Evolutionary conservation across 1,140 invertebrate species (phyloP).

Genomic region (Trigoniulus corallinus): DNA sequence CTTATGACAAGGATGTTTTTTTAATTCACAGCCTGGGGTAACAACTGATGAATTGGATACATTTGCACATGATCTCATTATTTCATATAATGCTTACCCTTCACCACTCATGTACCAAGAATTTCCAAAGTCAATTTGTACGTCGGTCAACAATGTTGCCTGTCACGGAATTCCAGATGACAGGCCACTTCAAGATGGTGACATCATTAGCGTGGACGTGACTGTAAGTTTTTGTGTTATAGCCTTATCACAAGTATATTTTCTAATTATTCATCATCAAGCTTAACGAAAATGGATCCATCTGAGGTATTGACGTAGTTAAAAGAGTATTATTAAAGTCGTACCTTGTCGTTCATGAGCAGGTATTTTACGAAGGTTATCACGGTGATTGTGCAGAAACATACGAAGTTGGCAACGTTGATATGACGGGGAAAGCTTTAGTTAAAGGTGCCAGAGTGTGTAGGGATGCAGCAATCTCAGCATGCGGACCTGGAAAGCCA

Average conservation of each 20-base stretch:
- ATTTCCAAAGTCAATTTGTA: constrained; percentile 88
- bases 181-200: constrained; percentile 41
- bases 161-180: constrained; percentile 90
- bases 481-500: constrained; percentile 54
- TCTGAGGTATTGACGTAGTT: neutral
- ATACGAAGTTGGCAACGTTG: constrained; percentile 63
- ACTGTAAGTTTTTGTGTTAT: constrained; percentile 25
- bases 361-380: constrained; percentile 69
- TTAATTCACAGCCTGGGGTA: constrained; percentile 46
- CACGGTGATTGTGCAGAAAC: constrained; percentile 88
- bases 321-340: neutral
- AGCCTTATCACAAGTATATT: no score
- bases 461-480: constrained; percentile 48
- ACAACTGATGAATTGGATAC: constrained; percentile 78
- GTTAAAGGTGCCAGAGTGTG: constrained; percentile 51
- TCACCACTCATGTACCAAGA: constrained; percentile 70
- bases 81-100: constrained; percentile 64
- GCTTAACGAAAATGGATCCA: neutral
- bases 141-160: constrained; percentile 84
- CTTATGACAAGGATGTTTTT: neutral
- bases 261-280: no score
- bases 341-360: constrained; percentile 15
- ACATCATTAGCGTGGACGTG: constrained; percentile 34
- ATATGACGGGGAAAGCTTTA: constrained; percentile 47
- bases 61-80: constrained; percentile 47